Percentiles rank a stretch among this genome's conserved stretches.
Evolutionary conservation across 1,140 invertebrate species (phyloP).

Genomic region (Sitobion miscanthi): DNA sequence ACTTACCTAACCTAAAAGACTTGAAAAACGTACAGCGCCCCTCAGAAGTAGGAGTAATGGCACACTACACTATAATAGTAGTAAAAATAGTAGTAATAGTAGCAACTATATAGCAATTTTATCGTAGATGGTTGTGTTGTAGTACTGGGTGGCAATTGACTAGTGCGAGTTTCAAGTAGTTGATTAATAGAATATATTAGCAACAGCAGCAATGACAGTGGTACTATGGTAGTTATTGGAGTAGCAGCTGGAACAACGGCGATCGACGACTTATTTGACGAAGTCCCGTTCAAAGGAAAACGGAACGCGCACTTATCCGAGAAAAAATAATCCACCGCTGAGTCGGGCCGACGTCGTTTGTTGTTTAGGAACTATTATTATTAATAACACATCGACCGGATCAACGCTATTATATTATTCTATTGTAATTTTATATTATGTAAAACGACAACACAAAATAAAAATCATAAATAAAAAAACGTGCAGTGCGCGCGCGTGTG

Average conservation of each 20-base stretch:
- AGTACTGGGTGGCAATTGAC: background rate
- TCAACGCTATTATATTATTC: background rate
- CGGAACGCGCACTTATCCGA: background rate
- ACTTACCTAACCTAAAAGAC: constrained; percentile 35
- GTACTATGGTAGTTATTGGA: background rate
- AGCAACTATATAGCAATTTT: background rate
- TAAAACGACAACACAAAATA: background rate
- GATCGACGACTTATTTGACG: background rate
- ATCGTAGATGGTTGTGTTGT: background rate
- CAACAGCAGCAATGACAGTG: background rate
- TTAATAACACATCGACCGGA: background rate
- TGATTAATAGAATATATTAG: background rate
- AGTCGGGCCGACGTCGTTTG: background rate
- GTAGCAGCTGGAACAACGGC: background rate
- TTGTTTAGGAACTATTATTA: background rate
- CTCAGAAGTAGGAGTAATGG: background rate
- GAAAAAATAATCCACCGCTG: background rate
- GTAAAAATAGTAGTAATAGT: background rate
- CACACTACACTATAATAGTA: background rate
- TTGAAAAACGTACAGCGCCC: background rate
- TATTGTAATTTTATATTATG: background rate
- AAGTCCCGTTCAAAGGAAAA: background rate
- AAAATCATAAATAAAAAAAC: background rate
- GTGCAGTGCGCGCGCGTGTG: background rate
- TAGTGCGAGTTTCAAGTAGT: background rate